Conservation (phyloP, 1,140 invertebrate genomes). For the Drosophila ananassae region DNA sequence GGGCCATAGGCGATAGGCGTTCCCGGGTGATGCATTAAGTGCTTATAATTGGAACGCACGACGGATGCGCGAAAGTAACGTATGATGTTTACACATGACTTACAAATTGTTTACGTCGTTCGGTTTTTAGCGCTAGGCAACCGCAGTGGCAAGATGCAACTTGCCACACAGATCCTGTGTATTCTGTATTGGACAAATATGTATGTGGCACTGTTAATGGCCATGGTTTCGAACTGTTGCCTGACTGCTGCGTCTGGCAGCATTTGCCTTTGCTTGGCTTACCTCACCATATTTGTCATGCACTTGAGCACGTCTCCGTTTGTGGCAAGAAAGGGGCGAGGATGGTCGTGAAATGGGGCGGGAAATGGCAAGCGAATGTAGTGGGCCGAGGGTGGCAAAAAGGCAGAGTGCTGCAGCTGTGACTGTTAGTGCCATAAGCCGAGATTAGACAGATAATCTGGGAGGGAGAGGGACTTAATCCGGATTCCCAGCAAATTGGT, state of each 20-base stretch:
- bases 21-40: constrained; percentile 68
- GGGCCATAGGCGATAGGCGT: not conserved
- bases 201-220: constrained; percentile 60
- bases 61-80: constrained; percentile 74
- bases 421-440: constrained; percentile 46
- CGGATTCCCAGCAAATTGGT: not conserved
- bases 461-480: not conserved
- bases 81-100: constrained; percentile 83
- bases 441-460: constrained; percentile 17
- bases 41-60: constrained; percentile 81
- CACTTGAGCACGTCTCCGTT: constrained; percentile 69
- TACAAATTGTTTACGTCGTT: constrained; percentile 81
- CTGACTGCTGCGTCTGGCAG: constrained; percentile 26
- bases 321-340: constrained; percentile 25
- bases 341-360: not conserved
- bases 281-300: constrained; percentile 75
- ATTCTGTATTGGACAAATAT: constrained; percentile 9
- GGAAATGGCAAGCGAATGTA: not conserved
- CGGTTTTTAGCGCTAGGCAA: constrained; percentile 44
- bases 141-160: constrained; percentile 3
- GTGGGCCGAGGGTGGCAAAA: not conserved
- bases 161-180: constrained; percentile 24
- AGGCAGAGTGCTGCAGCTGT: constrained; percentile 28
- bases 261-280: constrained; percentile 58
- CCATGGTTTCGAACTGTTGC: constrained; percentile 44